A percentile compares a stretch with the other conserved stretches of the same genome.
Evolutionary conservation across 2,888 invertebrate species (phyloP).

Genomic region (Leptopilina drosophilae): DNA sequence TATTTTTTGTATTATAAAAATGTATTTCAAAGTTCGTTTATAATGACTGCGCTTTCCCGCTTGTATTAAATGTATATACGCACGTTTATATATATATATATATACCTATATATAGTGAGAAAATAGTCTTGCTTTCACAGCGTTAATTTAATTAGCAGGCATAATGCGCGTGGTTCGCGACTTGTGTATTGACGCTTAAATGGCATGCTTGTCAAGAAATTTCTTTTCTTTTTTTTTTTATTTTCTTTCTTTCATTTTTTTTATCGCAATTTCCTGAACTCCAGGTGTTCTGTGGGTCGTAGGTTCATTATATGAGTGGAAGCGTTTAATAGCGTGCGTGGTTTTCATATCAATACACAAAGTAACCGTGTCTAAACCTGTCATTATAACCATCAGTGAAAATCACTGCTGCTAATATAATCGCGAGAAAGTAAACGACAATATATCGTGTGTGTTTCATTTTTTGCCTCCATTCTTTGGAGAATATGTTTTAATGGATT

Average conservation of each 20-base stretch:
- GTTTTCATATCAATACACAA: conserved; percentile 27
- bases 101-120: conserved; percentile 13
- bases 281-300: conserved; percentile 22
- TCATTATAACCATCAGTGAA: not conserved
- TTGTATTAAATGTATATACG: not conserved
- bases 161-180: conserved; percentile 24
- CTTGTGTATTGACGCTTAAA: conserved; percentile 16
- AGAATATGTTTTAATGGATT: no score
- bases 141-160: conserved; percentile 32
- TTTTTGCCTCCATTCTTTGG: not conserved
- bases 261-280: not conserved
- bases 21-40: not conserved
- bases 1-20: conserved; percentile 26
- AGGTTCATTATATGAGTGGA: not conserved
- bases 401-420: not conserved
- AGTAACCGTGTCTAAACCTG: not conserved
- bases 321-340: not conserved
- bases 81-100: not conserved
- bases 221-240: not conserved
- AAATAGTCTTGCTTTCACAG: conserved; percentile 30
- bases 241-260: no score
- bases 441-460: not conserved
- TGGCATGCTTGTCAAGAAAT: conserved; percentile 29
- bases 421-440: conserved; percentile 13
- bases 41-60: conserved; percentile 29